phyloP scores from a whole-genome alignment of 2,797 vertebrate genomes.

The Iguana delicatissima region DNA sequence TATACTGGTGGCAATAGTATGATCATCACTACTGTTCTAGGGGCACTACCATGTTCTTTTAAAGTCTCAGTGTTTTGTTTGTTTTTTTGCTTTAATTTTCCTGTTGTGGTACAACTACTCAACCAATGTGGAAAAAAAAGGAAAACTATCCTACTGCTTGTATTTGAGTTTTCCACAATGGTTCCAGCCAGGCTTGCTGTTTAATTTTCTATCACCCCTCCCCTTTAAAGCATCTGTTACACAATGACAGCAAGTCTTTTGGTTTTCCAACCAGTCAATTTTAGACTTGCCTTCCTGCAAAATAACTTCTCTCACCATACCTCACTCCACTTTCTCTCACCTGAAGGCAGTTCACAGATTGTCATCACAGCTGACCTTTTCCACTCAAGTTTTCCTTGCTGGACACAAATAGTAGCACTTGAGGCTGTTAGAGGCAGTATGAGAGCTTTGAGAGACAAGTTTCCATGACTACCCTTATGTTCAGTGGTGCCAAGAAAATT shows the following conservation, averaged over 20 bases:
- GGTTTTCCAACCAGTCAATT: fast-evolving
- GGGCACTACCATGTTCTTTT: not conserved
- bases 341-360: not conserved
- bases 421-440: not conserved
- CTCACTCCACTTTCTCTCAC: conserved; percentile 21
- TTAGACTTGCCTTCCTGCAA: not conserved
- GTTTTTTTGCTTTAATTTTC: not conserved
- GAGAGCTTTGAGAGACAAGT: conserved; percentile 36
- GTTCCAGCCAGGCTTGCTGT: fast-evolving
- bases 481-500: conserved; percentile 13
- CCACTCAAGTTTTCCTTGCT: not conserved
- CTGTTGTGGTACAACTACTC: not conserved
- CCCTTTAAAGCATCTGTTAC: not conserved
- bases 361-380: conserved; percentile 12
- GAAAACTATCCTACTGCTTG: not conserved
- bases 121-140: not conserved
- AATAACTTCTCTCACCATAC: not conserved
- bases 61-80: not conserved
- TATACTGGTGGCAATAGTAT: not conserved
- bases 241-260: not conserved
- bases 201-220: not conserved
- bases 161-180: not conserved
- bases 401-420: conserved; percentile 3
- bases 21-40: not conserved
- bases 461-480: not conserved